Percentiles rank a stretch among this genome's conserved stretches.
phyloP scores from a whole-genome alignment of 2,888 invertebrate species.

The Pegoplata infirma region DNA sequence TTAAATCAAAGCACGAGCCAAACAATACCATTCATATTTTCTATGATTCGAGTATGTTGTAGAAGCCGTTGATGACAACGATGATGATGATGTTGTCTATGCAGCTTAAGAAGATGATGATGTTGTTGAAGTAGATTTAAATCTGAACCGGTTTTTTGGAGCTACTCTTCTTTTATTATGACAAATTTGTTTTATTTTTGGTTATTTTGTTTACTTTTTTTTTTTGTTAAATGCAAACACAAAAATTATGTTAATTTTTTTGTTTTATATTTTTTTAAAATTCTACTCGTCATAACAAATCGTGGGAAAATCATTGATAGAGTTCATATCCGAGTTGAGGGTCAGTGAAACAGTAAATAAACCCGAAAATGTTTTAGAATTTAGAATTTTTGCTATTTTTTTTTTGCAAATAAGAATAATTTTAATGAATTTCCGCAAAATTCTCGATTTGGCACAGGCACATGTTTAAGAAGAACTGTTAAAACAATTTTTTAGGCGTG shows the following conservation, averaged over 20 bases:
- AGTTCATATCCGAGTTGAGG: constrained; percentile 56
- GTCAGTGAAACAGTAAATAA: constrained; percentile 17
- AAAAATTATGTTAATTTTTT: neutral
- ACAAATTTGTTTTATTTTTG: neutral
- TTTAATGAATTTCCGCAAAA: constrained; percentile 27
- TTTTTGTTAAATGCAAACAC: neutral
- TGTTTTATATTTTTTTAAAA: no score
- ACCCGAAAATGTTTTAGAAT: neutral
- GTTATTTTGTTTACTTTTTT: neutral
- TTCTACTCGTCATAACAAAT: neutral
- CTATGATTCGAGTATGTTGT: neutral
- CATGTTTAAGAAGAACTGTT: neutral
- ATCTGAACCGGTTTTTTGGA: neutral
- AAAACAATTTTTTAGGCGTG: constrained; percentile 5
- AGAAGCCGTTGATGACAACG: neutral
- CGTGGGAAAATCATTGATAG: constrained; percentile 40
- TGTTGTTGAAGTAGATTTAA: neutral
- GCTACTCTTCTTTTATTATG: neutral
- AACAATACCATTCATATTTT: neutral
- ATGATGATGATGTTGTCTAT: neutral
- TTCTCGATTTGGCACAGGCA: neutral
- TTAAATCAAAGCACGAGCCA: neutral
- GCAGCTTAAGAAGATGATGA: neutral
- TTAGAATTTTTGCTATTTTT: no score
- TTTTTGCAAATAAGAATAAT: neutral